Evolutionary conservation across 35 echinoderm and acorn worm species (phyloP).

Genomic region (Eucidaris tribuloides): DNA sequence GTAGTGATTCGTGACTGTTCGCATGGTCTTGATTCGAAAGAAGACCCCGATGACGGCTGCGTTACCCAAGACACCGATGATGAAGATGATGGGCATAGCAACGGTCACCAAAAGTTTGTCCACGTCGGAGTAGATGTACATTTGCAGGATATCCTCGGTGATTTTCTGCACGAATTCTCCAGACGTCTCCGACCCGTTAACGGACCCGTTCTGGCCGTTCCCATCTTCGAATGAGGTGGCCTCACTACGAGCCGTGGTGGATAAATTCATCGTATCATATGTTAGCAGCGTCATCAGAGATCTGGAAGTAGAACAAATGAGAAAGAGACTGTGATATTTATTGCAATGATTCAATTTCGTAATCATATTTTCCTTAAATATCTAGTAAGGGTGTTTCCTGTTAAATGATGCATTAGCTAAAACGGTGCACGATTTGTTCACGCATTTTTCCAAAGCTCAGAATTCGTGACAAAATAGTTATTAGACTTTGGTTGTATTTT

Average conservation of each 20-base stretch:
- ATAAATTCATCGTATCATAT: constrained; percentile 14
- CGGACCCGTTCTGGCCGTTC: background rate
- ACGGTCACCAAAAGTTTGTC: constrained; percentile 78
- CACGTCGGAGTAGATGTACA: constrained; percentile 62
- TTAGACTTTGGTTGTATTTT: too few species aligned
- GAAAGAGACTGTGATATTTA: too few species aligned
- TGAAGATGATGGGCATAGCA: constrained; percentile 88
- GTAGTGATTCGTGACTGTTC: constrained; percentile 96
- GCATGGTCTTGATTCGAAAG: constrained; percentile 79
- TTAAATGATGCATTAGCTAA: too few species aligned
- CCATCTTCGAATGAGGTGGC: constrained; percentile 8
- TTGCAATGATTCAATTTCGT: too few species aligned
- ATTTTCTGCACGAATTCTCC: constrained; percentile 16
- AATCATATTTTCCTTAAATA: too few species aligned
- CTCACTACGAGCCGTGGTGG: background rate
- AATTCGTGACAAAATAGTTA: too few species aligned
- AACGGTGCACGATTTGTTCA: too few species aligned
- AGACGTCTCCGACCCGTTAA: too few species aligned
- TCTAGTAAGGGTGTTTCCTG: too few species aligned
- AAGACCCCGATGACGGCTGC: constrained; percentile 74
- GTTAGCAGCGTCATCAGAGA: background rate
- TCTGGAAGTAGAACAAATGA: background rate
- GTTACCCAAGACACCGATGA: constrained; percentile 90
- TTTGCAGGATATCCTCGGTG: background rate
- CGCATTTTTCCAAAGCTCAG: too few species aligned